These are phyloP conservation scores for Holothuria glaberrima DNA, from an alignment of 35 echinoderm and acorn worm genomes.

Conservation along the genomic window DNA sequence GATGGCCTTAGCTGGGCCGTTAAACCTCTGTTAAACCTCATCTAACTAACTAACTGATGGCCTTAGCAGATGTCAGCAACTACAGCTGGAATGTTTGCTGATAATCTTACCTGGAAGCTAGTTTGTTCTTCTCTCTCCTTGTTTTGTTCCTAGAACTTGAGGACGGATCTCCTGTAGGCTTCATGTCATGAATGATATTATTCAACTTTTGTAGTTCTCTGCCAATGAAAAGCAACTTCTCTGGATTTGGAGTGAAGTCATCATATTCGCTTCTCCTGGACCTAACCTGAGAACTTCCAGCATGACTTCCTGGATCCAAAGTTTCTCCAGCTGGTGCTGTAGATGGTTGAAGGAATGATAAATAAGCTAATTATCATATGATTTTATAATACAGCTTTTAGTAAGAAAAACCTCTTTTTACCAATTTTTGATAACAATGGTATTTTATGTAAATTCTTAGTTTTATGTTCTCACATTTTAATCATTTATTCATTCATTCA, in stretches of 20 bases:
- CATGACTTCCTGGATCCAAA: conserved; percentile 33
- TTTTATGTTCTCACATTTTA: no score
- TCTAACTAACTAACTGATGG: no score
- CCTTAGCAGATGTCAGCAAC: background rate
- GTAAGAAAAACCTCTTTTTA: no score
- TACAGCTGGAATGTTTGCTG: background rate
- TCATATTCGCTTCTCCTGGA: conserved; percentile 91
- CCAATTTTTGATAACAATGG: no score
- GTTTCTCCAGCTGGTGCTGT: background rate
- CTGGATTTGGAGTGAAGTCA: conserved; percentile 93
- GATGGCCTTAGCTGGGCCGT: no score
- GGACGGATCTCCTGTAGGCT: conserved; percentile 70
- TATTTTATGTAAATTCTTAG: no score
- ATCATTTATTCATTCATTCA: no score
- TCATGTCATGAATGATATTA: conserved; percentile 77
- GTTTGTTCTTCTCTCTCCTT: conserved; percentile 94
- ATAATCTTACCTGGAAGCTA: conserved; percentile 86
- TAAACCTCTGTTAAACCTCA: no score
- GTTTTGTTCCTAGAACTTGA: conserved; percentile 73
- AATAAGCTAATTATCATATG: background rate
- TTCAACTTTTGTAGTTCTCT: conserved; percentile 95
- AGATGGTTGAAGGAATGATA: background rate
- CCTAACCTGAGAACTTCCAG: conserved; percentile 53
- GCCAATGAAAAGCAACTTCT: conserved; percentile 83
- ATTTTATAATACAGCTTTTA: no score